phyloP scores from a whole-genome alignment of 2,888 invertebrate genomes.

The Drosophila algonquin region DNA sequence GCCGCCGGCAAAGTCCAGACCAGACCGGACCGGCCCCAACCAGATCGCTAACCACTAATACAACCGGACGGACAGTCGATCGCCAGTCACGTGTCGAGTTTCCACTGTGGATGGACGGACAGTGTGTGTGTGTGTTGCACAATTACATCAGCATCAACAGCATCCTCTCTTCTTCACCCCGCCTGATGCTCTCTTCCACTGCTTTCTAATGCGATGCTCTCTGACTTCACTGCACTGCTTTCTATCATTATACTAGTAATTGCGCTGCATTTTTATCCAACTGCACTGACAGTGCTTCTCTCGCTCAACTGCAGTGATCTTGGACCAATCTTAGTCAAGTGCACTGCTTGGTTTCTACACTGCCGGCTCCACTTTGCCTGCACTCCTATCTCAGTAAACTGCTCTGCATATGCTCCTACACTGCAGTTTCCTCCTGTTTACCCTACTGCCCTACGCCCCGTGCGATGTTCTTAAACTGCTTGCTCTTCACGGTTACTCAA shows the following conservation, averaged over 20 bases:
- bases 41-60: slow-evolving; percentile 22
- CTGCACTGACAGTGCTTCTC: no score
- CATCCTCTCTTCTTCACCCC: background rate
- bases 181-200: background rate
- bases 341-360: no score
- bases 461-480: no score
- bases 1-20: background rate
- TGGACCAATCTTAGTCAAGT: no score
- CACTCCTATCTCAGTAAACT: background rate
- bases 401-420: background rate
- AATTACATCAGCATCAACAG: background rate
- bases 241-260: no score
- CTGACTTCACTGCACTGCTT: background rate
- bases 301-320: no score
- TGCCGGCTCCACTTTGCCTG: background rate
- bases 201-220: background rate
- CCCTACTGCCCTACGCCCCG: no score
- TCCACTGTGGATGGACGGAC: slow-evolving; percentile 6
- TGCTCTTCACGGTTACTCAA: no score
- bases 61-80: background rate
- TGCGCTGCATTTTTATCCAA: no score
- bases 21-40: slow-evolving; percentile 26
- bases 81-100: slow-evolving; percentile 2
- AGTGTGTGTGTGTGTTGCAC: background rate
- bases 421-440: no score